Evolutionary conservation across 2,888 invertebrate genomes (phyloP), one percentile per base, ranked within the genome.

Genomic region (Pheosia gnoma): DNA sequence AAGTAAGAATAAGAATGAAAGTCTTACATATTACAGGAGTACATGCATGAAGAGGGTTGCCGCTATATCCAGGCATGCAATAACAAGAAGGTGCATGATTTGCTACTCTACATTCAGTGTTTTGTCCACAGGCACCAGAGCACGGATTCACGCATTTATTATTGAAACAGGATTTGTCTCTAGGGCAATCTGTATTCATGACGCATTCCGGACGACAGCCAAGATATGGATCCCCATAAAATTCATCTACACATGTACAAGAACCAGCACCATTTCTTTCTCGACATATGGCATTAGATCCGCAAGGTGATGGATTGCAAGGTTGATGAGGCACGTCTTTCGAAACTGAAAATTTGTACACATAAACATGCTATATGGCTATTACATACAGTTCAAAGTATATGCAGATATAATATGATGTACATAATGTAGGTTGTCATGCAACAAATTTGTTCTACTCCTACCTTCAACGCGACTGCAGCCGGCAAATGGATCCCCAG

Each of bases 151-250:
- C 94, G 83, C 97, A 97, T 91, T 96, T 96, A 86, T 96, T 96
- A 85, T 96, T 96, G 67, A 95, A 94, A 89, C 97, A 97, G 62
- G 97, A 96, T 86, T 94, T 95, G 71, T 95, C 94, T 73, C 94
- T 93, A 71, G 95, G 92, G 84, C 97, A 97, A 80, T 97, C 97
- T 59, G 95, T 95, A 83, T 96, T 97, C 89, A 96, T 95, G 54
- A 96, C 95, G 83, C 97, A 97, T 92, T 97, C 96, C n/a, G 97
- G 97, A 74, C 96, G 94, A 85, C 97, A 97, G 54, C 96, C 96
- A 67, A 94, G 93, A 84, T 96, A 96, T 43, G 97, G 97, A 88
- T 97, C 96, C 58, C 97, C 97, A 73, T 95, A 95, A 88, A 96
- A 97, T 74, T 96, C 96, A 66, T 95, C 94, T 77, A 96, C 86